Evolutionary conservation across 2,888 invertebrate species (phyloP).

Genomic region (Synanthedon andrenaeformis): DNA sequence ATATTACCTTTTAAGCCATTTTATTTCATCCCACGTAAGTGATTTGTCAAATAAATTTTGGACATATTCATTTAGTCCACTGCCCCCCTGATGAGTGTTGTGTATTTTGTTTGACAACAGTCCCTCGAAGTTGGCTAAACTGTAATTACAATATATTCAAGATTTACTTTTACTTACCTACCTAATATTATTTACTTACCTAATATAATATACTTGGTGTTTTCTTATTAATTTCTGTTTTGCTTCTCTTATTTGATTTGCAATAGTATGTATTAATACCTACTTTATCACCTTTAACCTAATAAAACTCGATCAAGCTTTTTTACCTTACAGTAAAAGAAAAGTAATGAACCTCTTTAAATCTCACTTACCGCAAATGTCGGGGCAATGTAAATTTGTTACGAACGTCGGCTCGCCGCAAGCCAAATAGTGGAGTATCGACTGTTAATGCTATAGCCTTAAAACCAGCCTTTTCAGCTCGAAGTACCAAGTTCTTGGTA

Average conservation of each 20-base stretch:
- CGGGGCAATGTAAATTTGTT: conserved; percentile 87
- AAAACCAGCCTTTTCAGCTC: conserved; percentile 87
- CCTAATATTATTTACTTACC: no score
- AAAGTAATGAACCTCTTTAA: no score
- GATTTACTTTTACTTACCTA: no score
- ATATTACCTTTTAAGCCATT: conserved; percentile 81
- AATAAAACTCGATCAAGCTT: no score
- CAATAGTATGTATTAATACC: conserved; percentile 1
- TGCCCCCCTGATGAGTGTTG: conserved; percentile 70
- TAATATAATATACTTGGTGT: no score
- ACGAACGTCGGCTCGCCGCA: conserved; percentile 82
- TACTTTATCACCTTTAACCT: no score
- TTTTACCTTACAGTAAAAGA: no score
- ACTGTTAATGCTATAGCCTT: conserved; percentile 89
- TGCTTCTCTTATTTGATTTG: no score
- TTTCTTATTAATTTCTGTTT: no score
- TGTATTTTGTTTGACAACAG: conserved; percentile 54
- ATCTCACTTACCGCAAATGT: conserved; percentile 75
- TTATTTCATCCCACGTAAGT: conserved; percentile 87
- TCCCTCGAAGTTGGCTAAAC: conserved; percentile 85
- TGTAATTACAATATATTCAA: conserved; percentile 27
- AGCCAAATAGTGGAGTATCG: conserved; percentile 89
- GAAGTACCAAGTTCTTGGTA: conserved; percentile 76
- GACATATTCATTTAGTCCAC: conserved; percentile 85
- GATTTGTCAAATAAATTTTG: conserved; percentile 81